phyloP scores from a whole-genome alignment of 2,888 invertebrate species.

The Torymus auratus region DNA sequence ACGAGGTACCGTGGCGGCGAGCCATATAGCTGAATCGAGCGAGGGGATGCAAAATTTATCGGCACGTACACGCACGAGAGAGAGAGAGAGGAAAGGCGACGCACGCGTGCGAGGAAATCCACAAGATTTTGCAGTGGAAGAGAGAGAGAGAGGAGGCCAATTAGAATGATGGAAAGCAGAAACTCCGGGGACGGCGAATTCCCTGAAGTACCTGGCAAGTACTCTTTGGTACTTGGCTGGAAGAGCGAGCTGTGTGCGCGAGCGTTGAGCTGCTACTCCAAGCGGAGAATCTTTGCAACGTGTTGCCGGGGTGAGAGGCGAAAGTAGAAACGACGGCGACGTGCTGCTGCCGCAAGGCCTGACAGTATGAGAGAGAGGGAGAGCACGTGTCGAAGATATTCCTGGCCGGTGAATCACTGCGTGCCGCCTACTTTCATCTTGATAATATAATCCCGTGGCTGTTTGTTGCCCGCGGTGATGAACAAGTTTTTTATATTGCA shows the following conservation, averaged over 20 bases:
- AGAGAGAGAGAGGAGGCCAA: constrained; percentile 39
- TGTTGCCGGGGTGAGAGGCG: constrained; percentile 27
- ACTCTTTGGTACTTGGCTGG: constrained; percentile 45
- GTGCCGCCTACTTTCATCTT: too few species aligned
- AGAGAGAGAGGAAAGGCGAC: not conserved
- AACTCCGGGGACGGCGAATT: constrained; percentile 37
- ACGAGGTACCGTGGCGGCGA: not conserved
- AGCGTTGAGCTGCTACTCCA: constrained; percentile 21
- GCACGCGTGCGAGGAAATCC: not conserved
- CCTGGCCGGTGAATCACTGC: too few species aligned
- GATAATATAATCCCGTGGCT: too few species aligned
- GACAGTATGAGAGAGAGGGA: not conserved
- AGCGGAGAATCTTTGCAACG: constrained; percentile 35
- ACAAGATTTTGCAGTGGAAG: not conserved
- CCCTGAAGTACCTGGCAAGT: constrained; percentile 47
- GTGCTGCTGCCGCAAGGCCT: not conserved
- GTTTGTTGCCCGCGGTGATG: too few species aligned
- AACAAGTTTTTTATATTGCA: too few species aligned
- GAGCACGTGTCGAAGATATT: not conserved
- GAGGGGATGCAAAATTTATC: constrained; percentile 39
- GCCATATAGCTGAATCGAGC: too few species aligned
- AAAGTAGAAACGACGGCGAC: constrained; percentile 2
- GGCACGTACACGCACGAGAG: constrained; percentile 13
- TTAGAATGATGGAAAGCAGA: constrained; percentile 56
- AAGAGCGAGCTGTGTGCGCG: not conserved